These are phyloP conservation scores for Drosophila kurseongensis DNA, from an alignment of 1,140 invertebrate genomes.

Conservation along the genomic window DNA sequence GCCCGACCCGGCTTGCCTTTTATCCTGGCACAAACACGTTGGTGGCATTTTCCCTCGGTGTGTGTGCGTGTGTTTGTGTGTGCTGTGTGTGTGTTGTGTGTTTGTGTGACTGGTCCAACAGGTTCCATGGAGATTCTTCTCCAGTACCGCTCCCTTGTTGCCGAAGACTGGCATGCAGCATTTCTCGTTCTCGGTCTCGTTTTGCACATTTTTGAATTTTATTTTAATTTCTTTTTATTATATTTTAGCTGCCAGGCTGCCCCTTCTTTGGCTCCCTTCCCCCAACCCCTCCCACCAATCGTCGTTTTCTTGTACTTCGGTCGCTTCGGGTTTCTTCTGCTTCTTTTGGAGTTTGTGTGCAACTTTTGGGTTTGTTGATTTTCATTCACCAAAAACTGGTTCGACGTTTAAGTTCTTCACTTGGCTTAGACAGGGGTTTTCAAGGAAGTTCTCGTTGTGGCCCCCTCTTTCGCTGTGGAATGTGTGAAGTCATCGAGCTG, in stretches of 20 bases:
- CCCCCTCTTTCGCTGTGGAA: conserved; percentile 43
- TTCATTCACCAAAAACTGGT: conserved; percentile 83
- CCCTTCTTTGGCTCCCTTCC: neutral
- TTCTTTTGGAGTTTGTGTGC: conserved; percentile 59
- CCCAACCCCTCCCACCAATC: neutral
- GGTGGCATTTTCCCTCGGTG: conserved; percentile 65
- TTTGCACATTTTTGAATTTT: conserved; percentile 84
- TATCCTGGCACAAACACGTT: conserved; percentile 80
- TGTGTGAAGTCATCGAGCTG: conserved; percentile 78
- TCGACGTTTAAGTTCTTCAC: conserved; percentile 72
- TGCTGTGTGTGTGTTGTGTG: conserved; percentile 24
- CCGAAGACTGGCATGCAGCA: conserved; percentile 66
- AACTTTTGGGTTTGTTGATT: conserved; percentile 77
- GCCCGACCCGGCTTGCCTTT: conserved; percentile 63
- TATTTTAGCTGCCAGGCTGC: conserved; percentile 64
- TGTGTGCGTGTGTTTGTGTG: conserved; percentile 36
- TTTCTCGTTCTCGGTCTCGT: conserved; percentile 74
- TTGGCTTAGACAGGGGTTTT: conserved; percentile 54
- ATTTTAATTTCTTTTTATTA: conserved; percentile 84
- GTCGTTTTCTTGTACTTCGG: conserved; percentile 7
- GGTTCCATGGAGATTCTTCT: conserved; percentile 77
- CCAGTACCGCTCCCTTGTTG: conserved; percentile 19
- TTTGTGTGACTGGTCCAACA: conserved; percentile 74
- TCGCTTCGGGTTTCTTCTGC: conserved; percentile 33
- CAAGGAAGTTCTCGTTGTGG: conserved; percentile 52